These are phyloP conservation scores for Nomada fucata DNA, from an alignment of 2,888 invertebrate genomes.

Conservation along the genomic window DNA sequence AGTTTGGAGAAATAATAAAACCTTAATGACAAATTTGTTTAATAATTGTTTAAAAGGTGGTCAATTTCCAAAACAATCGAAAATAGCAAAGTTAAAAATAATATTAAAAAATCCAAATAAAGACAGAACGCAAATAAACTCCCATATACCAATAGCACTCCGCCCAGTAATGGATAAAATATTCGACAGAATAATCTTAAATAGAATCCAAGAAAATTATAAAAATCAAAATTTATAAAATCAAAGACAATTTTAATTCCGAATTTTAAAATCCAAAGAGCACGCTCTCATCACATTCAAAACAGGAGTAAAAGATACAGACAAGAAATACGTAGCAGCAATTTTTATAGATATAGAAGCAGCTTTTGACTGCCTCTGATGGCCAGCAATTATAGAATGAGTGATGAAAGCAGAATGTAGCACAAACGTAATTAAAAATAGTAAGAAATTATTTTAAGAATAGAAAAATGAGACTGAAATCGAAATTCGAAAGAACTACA, in stretches of 20 bases:
- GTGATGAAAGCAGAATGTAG: not conserved
- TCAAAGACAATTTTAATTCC: too few relatives aligned
- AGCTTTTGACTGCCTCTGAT: conserved; percentile 34
- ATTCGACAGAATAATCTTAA: not conserved
- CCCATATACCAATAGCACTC: not conserved
- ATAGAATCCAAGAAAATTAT: not conserved
- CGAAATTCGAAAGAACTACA: not conserved
- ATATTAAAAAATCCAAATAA: not conserved
- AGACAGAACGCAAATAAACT: not conserved
- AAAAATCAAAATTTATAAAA: too few relatives aligned
- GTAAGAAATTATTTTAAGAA: conserved; percentile 11
- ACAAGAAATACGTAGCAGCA: conserved; percentile 1
- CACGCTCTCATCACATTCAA: conserved; percentile 3
- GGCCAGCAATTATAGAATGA: not conserved
- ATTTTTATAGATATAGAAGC: conserved; percentile 19
- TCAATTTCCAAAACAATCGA: not conserved
- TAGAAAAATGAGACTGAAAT: not conserved
- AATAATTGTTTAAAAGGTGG: not conserved
- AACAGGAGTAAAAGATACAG: not conserved
- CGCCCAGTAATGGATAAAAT: not conserved
- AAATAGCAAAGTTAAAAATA: not conserved
- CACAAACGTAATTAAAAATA: not conserved
- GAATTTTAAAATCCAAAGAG: too few relatives aligned
- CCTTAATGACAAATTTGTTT: not conserved
- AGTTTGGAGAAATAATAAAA: not conserved